phyloP scores from a whole-genome alignment of 2,797 vertebrate genomes.

The Cryptoprocta ferox region DNA sequence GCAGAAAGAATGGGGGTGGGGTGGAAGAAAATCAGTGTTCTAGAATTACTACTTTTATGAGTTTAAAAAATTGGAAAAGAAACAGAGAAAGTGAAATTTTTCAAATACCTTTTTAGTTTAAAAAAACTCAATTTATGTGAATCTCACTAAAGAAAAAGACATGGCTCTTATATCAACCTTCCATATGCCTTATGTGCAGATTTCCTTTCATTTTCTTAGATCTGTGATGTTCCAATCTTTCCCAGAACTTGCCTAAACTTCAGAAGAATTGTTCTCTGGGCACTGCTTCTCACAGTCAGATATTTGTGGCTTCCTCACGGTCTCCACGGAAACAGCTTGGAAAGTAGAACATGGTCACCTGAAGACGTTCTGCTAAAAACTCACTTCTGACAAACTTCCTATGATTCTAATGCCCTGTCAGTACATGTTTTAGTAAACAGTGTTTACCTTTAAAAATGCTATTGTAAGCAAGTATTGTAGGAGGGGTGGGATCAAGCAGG shows the following conservation, averaged over 20 bases:
- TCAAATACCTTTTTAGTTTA: background rate
- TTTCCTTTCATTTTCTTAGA: background rate
- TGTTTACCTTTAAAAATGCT: background rate
- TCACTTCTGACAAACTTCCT: background rate
- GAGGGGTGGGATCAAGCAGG: background rate
- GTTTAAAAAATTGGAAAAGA: constrained; percentile 18
- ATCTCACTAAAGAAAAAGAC: background rate
- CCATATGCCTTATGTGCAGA: background rate
- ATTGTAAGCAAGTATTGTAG: background rate
- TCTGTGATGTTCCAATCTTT: background rate
- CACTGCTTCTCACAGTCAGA: background rate
- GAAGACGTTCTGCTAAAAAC: background rate
- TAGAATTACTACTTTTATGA: background rate
- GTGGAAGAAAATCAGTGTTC: background rate
- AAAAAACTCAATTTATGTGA: background rate
- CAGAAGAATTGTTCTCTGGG: constrained; percentile 12
- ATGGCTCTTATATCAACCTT: background rate
- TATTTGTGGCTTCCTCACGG: background rate
- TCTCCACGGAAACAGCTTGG: constrained; percentile 15
- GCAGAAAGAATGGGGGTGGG: background rate
- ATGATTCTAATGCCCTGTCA: background rate
- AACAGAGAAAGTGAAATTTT: background rate
- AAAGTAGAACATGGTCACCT: background rate
- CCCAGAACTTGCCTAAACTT: constrained; percentile 4
- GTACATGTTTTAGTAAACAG: background rate